Evolutionary conservation across 1,140 invertebrate genomes (phyloP), one percentile per base, ranked within the genome.

Genomic region (Paralvinella palmiformis): DNA sequence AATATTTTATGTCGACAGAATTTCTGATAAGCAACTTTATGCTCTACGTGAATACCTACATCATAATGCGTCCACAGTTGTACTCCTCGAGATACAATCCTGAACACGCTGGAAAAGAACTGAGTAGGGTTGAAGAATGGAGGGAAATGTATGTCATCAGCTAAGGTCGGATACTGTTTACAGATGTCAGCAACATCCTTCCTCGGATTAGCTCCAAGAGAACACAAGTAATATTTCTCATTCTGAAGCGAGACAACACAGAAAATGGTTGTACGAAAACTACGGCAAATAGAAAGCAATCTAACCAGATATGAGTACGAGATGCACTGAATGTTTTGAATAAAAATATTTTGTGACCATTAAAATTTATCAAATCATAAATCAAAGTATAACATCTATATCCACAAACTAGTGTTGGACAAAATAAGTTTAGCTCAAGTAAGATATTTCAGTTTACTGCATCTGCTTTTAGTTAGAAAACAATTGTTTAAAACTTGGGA

Each of bases 21-120:
- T 44, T 44, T 44, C n/a, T 15, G 37, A n/a, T 44, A n/a, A 44
- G n/a, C 37, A 44, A 44, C 0, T 44, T n/a, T 44, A n/a, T n/a
- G 13, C 13, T n/a, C n/a, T 44, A 44, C 13, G n/a, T 15, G n/a
- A 33, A 13, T 15, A 57, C 66, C 73, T 71, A 83, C 82, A 80
- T 86, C 85, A 79, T 86, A 86, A 75, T 86, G 85, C 33, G 85
- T 86, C 85, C 85, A 86, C 22, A 86, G 67, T 64, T 84, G 82
- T 22, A 85, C 68, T 27, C 75, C 72, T 53, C 75, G 68, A 1
- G 85, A 85, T 31, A 80, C 78, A 59, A 86, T 82, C 29, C 85
- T 73, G 63, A 86, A 84, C 5, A 86, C 84, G 69, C 82, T 84
- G 0, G 85, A 86, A 72, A 86, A 86, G 63, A 85, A 83, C 27